These are phyloP conservation scores for Heterodera schachtii DNA, from an alignment of 1,140 invertebrate species.

Conservation along the genomic window DNA sequence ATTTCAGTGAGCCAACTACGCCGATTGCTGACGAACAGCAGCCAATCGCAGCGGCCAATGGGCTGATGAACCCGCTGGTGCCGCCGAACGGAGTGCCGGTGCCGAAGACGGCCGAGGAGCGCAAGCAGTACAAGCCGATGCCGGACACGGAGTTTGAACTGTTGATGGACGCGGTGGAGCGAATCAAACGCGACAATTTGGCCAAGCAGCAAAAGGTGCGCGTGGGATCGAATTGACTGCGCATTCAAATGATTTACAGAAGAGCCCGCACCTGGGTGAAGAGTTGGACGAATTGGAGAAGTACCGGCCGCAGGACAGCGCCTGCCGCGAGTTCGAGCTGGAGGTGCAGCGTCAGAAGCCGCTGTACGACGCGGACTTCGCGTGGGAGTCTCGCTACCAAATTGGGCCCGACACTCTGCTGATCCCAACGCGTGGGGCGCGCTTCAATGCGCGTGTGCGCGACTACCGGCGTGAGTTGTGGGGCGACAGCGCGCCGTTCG, in stretches of 20 bases:
- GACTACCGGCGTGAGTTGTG: slow-evolving; percentile 62
- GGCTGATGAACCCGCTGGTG: slow-evolving; percentile 21
- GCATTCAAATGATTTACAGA: not conserved
- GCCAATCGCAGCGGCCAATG: slow-evolving; percentile 41
- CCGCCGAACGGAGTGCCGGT: not conserved
- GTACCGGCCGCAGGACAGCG: slow-evolving; percentile 54
- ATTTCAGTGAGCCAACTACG: not conserved
- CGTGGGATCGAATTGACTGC: not conserved
- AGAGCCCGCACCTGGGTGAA: not conserved
- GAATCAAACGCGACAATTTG: slow-evolving; percentile 46
- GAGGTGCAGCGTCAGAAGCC: slow-evolving; percentile 19
- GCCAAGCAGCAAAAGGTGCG: slow-evolving; percentile 24
- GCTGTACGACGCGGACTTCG: slow-evolving; percentile 52
- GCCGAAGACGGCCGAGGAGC: not conserved
- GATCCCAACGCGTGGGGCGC: slow-evolving; percentile 82
- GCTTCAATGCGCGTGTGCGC: slow-evolving; percentile 72
- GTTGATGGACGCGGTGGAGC: slow-evolving; percentile 59
- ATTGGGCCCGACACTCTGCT: slow-evolving; percentile 93
- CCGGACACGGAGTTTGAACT: slow-evolving; percentile 58
- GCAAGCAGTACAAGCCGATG: slow-evolving; percentile 22
- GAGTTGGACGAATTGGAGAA: slow-evolving; percentile 64
- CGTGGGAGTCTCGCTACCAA: slow-evolving; percentile 70
- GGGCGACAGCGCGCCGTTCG: slow-evolving; percentile 61
- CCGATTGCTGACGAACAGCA: not conserved
- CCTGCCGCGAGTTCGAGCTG: slow-evolving; percentile 19